Base-by-base conservation (phyloP, 23 tunicate genomes). In the Trididemnum nubilum region DNA sequence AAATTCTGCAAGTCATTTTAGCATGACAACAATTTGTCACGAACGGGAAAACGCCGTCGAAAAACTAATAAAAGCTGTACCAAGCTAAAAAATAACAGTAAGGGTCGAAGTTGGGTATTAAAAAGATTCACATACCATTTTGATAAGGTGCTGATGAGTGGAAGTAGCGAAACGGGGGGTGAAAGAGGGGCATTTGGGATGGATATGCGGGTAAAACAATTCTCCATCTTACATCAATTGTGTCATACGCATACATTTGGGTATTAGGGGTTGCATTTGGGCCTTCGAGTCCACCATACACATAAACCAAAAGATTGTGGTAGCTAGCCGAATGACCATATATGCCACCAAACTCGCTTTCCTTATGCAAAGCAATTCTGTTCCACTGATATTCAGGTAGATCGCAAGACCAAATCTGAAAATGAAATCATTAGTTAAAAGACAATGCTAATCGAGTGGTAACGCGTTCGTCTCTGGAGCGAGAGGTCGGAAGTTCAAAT, bases 281-380 rank as follows among this genome's bases (percentile, higher is more conserved):
- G 25, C 9, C 38, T 30, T 5, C 1, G 2, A 82, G 54, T 0
- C 90, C 90, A 3, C 90, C 90, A 64, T 34, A 51, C 0, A 86
- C 36, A 32, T 86, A 86, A 26, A 86, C 4, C n/a, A 69, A n/a
- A 12, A 44, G 30, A 25, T 25, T 35, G 36, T 86, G 85, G 63
- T 39, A 80, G 12, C 70, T 37, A 0, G 85, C 44, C 35, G 90
- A 51, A 15, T 86, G 90, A 36, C 90, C 90, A 36, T 57, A 86
- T 9, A 71, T 27, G 9, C 83, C 79, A 51, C 34, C 27, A 54
- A 80, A 78, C n/a, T 36, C 2, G 34, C 36, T 60, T 35, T 57
- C 9, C 30, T n/a, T n/a, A n/a, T 25, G 31, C 5, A 63, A 23
- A 23, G 69, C 24, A 2, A 54, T 2, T 54, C 25, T 7, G 33